Evolutionary conservation across 2,113 vertebrate species (phyloP), one percentile per base, ranked within the genome.

Genomic region (Dascyllus trimaculatus): DNA sequence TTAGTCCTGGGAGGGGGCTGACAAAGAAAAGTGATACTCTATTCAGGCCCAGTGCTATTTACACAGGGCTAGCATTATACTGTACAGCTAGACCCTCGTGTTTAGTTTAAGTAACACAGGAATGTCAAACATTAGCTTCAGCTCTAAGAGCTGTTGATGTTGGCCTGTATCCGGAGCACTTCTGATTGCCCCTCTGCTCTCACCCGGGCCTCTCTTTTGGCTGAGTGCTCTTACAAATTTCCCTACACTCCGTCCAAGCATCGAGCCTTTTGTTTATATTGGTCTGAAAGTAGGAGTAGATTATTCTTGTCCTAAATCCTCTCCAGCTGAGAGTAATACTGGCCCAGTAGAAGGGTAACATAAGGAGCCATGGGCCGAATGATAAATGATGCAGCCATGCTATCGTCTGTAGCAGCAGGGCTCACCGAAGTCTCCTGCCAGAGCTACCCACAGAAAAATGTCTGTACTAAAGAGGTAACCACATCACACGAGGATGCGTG

Each of bases 81-180:
- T 80, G 88, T 88, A 87, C 78, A 78, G 85, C 84, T 71, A 66
- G 90, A 91, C 87, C 88, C 76, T 75, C 18, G 87, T 93, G 89
- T 93, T 93, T 92, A 87, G 91, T 86, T 91, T 87, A 92, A 93
- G 92, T 89, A 91, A 94, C 85, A 79, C 79, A 86, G 86, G 92
- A 94, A 91, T 91, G 92, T 93, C 92, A 93, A 93, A 93, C 92
- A 92, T 90, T 88, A 90, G 89, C 75, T 82, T 71, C 88, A 71
- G 86, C 86, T 84, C 84, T 91, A 81, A 92, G 87, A 91, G 92
- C 87, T 94, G 92, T 93, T 94, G 91, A 91, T 91, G 87, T 92
- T 94, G 93, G 91, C 91, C 73, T 78, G 85, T 81, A 90, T 92
- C 91, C 85, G 86, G 88, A 91, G 84, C 88, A 92, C 89, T 93